Evolutionary conservation across 2,888 invertebrate species (phyloP), one percentile per base, ranked within the genome.

Genomic region (Entomobrya multifasciata): DNA sequence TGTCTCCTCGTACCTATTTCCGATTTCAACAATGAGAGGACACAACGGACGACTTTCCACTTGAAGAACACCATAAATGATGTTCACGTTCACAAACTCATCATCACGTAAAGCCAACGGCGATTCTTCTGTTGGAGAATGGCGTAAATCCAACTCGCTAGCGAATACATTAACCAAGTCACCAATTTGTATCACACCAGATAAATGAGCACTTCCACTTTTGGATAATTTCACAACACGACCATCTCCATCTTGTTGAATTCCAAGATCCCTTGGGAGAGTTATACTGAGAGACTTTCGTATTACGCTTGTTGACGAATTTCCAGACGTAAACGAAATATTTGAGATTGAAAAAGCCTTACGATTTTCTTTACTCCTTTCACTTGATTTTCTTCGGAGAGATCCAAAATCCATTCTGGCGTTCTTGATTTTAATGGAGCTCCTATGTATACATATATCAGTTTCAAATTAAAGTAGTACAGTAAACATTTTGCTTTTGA

Each of bases 331-430:
- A 27, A 72, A 89, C 8, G 91, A 91, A 27, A 91, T 83, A 80
- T 91, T 91, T 11, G 90, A 91, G 1, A 89, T 89, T n/a, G 91
- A 91, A 86, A 90, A 90, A 13, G 91, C 89, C 77, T 88, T 84
- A 0, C 85, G 44, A 52, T 79, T 79, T 44, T 79, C 79, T 36
- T 86, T 86, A 20, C 87, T 81, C 41, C 86, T 60, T 49, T 79
- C 82, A 60, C 70, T 80, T 1, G 74, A 17, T 49, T 82, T 86
- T 72, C 79, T 57, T 79, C 83, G 49, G 30, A 90, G 80, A 11
- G 90, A 90, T 0, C 90, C 88, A 65, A 90, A 90, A 70, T 90
- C 90, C 90, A 90, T n/a, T n/a, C n/a, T 90, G 74, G 13, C 65
- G 47, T 13, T 41, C 44, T 44, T 41, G 22, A 6, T 36, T 76